These are phyloP conservation scores for Prietella phreatophila DNA, from an alignment of 2,113 vertebrate species.

Conservation along the genomic window DNA sequence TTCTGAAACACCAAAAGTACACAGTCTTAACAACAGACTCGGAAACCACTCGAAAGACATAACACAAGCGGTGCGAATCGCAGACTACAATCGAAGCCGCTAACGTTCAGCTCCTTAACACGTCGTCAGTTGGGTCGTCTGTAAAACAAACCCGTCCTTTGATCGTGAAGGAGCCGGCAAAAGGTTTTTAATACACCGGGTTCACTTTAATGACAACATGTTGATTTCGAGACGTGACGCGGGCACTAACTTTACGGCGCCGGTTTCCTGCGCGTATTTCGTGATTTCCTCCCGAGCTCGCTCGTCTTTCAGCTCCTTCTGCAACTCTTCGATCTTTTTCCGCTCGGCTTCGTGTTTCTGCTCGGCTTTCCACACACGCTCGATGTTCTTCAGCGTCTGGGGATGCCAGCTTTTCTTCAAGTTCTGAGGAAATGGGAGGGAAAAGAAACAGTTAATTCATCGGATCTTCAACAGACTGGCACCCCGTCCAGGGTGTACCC, in stretches of 20 bases:
- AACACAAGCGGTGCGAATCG: not conserved
- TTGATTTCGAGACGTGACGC: not conserved
- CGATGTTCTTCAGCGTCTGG: constrained; percentile 95
- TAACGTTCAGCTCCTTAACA: not conserved
- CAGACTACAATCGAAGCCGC: not conserved
- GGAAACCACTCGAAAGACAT: not conserved
- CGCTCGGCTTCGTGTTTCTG: constrained; percentile 91
- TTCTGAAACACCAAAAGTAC: constrained; percentile 68
- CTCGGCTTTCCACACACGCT: constrained; percentile 97
- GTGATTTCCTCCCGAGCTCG: constrained; percentile 92
- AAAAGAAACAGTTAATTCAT: too few relatives aligned
- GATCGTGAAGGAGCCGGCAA: not conserved
- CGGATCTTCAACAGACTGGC: too few relatives aligned
- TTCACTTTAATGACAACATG: not conserved
- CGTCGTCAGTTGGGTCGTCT: too few relatives aligned
- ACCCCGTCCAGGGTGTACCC: too few relatives aligned
- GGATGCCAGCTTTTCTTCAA: constrained; percentile 99
- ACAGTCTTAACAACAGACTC: not conserved
- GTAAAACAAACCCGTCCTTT: not conserved
- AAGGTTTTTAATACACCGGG: not conserved
- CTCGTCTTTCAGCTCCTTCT: constrained; percentile 91
- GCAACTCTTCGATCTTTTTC: constrained; percentile 96
- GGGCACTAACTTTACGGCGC: constrained; percentile 80
- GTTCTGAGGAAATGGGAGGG: constrained; percentile 72
- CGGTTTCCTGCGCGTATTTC: constrained; percentile 83